Base-by-base conservation (phyloP, 2,113 vertebrate species). In the Terrapene triunguis region DNA sequence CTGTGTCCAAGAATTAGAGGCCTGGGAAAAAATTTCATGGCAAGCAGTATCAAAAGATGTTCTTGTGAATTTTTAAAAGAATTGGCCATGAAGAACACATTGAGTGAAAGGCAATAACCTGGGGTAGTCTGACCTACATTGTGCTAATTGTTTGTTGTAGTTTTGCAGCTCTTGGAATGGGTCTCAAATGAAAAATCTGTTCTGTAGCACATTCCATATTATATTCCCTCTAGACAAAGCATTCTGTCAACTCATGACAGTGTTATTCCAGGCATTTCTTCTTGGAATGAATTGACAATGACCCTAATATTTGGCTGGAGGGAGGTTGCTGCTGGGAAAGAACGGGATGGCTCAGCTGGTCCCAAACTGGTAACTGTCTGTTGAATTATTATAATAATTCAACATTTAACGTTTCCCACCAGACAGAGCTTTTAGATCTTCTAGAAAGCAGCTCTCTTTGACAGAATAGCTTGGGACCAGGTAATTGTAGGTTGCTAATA, bases 81-180 rank as follows among this genome's bases (percentile, higher is more conserved):
- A 0, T 82, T 97, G 96, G 94, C 96, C 90, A n/a, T 29, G 80
- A 65, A 91, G 88, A 80, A 92, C 76, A 4, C 47, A 76, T 69
- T n/a, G 80, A 84, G 90, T 80, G 89, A 89, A 90, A 94, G 84
- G 94, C 94, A 96, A 92, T 95, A 95, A 97, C 94, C 94, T 92
- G 90, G 96, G 94, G 96, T 96, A 82, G 80, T 86, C 89, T 97
- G 92, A 57, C 97, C 97, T 96, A 97, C 87, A 94, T 98, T 97
- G 86, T 82, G 76, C 93, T 85, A 96, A 92, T 81, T 50, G 83
- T 80, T 62, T 27, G 5, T 21, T 78, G 53, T 72, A 47, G 85
- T 89, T 95, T 80, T 96, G 91, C 90, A 93, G 90, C 91, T 95
- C 85, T 97, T 97, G 97, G 93, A 97, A 95, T 48, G 82, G 86